Evolutionary conservation across 2,888 invertebrate species (phyloP), one percentile per base, ranked within the genome.

Genomic region (Podotricha telesiphe): DNA sequence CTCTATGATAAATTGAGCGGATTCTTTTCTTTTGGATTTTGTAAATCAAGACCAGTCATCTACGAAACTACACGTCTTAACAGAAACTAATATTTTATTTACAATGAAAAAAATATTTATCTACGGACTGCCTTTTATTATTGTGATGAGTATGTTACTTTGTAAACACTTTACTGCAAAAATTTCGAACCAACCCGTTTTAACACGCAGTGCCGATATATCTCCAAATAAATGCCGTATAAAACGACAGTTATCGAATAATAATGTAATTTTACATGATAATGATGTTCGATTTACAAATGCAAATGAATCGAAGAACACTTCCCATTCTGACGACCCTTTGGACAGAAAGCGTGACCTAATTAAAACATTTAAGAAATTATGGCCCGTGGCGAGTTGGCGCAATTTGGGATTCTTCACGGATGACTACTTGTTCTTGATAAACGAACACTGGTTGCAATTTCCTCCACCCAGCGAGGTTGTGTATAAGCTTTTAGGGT

Each of bases 371-470:
- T 93, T 93, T 79, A 88, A 86, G 71, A 79, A 75, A 73, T 70
- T 79, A 53, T 93, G 93, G 93, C 92, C 93, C 17, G 84, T 93
- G 62, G 81, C 86, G 28, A 79, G 82, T 48, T 95, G 95, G 95
- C 84, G 82, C 71, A 77, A 88, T 56, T 79, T 86, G 70, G 94
- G 95, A 22, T 93, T 92, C 79, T 95, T 95, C 80, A 85, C 89
- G 5, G 94, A 94, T 48, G 93, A 94, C 70, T 94, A 94, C 77
- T 79, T 95, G 76, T 80, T 90, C 68, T 82, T 93, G 72, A 95
- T 96, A 72, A 96, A 96, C 85, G 89, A 94, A 0, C 95, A 96
- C 82, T 97, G 97, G 96, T 85, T 96, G 74, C 86, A 93, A 75
- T 96, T 95, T 81, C 91, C 94, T 28, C 96, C 96, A 2, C 95